phyloP scores from a whole-genome alignment of 37 sponge, comb jelly and placozoan genomes.

The Theonella swinhoei region DNA sequence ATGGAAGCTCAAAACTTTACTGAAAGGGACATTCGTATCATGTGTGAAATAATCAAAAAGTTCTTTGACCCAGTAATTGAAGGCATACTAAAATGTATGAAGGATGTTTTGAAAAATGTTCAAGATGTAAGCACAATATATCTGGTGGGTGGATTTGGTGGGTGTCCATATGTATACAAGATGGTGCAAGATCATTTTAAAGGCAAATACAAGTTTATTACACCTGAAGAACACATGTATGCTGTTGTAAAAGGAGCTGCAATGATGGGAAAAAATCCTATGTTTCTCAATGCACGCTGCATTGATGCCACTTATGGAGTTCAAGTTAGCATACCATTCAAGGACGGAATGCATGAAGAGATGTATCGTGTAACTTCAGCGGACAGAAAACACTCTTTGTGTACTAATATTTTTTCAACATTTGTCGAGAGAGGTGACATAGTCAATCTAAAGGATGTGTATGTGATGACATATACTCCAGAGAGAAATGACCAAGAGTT shows the following conservation, averaged over 20 bases:
- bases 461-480: neutral
- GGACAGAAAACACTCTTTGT: neutral
- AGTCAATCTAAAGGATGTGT: neutral
- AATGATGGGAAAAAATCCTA: slow-evolving; percentile 4
- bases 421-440: neutral
- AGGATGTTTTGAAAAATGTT: neutral
- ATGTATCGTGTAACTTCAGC: neutral
- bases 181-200: neutral
- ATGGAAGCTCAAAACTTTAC: neutral
- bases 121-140: slow-evolving; percentile 11
- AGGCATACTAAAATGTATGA: slow-evolving; percentile 1
- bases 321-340: neutral
- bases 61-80: slow-evolving; percentile 15
- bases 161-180: slow-evolving; percentile 11
- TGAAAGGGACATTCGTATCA: too few relatives aligned
- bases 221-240: neutral
- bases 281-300: neutral
- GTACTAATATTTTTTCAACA: slow-evolving; percentile 1
- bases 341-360: neutral
- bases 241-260: slow-evolving; percentile 33
- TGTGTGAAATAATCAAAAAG: slow-evolving; percentile 5
- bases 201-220: neutral
- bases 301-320: slow-evolving; percentile 49
- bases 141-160: slow-evolving; percentile 49
- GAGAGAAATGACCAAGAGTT: neutral